Evolutionary conservation across 2,113 vertebrate species (phyloP), one percentile per base, ranked within the genome.

Genomic region (Anseranas semipalmata): DNA sequence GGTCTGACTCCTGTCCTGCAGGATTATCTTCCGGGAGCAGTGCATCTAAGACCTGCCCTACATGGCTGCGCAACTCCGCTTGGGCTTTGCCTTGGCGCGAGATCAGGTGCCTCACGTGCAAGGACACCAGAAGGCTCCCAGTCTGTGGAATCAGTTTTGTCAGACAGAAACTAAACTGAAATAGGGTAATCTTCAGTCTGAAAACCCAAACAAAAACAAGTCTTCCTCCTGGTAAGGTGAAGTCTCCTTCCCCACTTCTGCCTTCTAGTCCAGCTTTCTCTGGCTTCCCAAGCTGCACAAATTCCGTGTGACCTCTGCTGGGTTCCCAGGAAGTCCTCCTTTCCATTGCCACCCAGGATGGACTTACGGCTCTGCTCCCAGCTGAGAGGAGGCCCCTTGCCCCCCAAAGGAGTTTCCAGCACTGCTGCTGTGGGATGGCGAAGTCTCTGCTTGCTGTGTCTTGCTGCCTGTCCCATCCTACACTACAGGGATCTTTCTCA

Each of bases 91-190:
- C 37, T 81, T 78, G 73, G 52, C 14, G 2, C 16, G 12, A 55
- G 48, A n/a, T 87, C 45, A 46, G 39, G 45, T 80, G 32, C 63
- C 0, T 0, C n/a, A 8, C 15, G 7, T 39, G 43, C 33, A 60
- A 60, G 22, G 53, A 39, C 32, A 50, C 77, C 60, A 63, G 74
- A 87, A 84, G 46, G 13, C 75, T 81, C 37, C 20, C 37, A 5
- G 33, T 58, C 83, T 71, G 37, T 35, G 58, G 43, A 46, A 25
- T 76, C 33, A 30, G 32, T 74, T 90, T 81, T 84, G 39, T 62
- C 21, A 71, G 77, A 83, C 52, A 39, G 50, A 93, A 92, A 58
- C 28, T 43, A 30, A 92, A 59, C 28, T 81, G 37, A 68, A 94
- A 63, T 24, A 13, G 82, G 10, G 35, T 76, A 41, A 63, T 67